These are phyloP conservation scores for Reticulitermes lucifugus DNA, from an alignment of 2,888 invertebrate genomes.

Conservation along the genomic window DNA sequence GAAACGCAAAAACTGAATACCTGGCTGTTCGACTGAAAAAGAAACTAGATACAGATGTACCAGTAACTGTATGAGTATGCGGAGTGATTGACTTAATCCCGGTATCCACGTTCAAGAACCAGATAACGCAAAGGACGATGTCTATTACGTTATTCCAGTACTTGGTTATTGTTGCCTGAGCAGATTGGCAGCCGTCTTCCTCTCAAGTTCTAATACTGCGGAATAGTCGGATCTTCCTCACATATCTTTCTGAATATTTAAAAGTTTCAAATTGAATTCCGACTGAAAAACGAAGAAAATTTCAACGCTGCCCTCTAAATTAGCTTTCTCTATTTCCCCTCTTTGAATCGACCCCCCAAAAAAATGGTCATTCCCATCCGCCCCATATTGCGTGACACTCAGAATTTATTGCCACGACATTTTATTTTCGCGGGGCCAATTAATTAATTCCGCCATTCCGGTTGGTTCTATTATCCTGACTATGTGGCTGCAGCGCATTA, in stretches of 20 bases:
- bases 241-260: conserved; percentile 22
- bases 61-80: too few species aligned
- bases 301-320: conserved; percentile 34
- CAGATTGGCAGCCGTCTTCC: too few species aligned
- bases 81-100: too few species aligned
- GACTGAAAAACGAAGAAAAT: conserved; percentile 35
- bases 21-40: too few species aligned
- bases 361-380: conserved; percentile 17
- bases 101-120: too few species aligned
- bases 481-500: conserved; percentile 38
- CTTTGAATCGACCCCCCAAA: conserved; percentile 6
- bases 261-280: conserved; percentile 30
- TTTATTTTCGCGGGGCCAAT: conserved; percentile 50
- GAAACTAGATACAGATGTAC: too few species aligned
- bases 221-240: not conserved
- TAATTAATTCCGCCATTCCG: conserved; percentile 49
- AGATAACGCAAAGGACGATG: too few species aligned
- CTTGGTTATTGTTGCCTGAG: too few species aligned
- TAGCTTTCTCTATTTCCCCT: conserved; percentile 17
- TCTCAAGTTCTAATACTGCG: too few species aligned
- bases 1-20: too few species aligned
- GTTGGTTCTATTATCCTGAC: conserved; percentile 46
- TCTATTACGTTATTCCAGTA: too few species aligned
- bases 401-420: conserved; percentile 48
- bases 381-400: conserved; percentile 46